Evolutionary conservation across 2,797 vertebrate species (phyloP).

Genomic region (Glossophaga mutica): DNA sequence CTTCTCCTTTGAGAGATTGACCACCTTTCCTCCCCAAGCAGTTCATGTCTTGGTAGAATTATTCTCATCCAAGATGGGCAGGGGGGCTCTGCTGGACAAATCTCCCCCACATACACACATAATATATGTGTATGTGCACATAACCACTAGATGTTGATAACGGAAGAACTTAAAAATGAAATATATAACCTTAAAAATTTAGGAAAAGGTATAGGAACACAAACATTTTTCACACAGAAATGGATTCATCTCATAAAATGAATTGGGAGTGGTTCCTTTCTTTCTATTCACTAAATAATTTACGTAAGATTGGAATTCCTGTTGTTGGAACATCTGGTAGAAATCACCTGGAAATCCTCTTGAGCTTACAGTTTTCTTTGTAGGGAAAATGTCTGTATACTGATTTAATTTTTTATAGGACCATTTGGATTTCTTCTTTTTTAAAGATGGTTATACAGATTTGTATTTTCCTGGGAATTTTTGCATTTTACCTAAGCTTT

Average conservation of each 20-base stretch:
- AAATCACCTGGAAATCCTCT: neutral
- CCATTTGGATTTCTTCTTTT: neutral
- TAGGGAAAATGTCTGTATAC: neutral
- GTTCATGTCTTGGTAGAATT: too few relatives aligned
- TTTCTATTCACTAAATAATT: neutral
- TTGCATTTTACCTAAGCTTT: neutral
- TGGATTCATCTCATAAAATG: neutral
- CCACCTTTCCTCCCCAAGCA: too few relatives aligned
- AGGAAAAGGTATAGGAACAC: neutral
- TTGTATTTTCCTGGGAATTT: neutral
- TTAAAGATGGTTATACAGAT: neutral
- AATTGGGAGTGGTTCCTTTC: neutral
- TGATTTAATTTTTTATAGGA: neutral
- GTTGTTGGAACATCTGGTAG: neutral
- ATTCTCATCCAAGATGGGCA: too few relatives aligned
- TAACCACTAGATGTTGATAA: neutral
- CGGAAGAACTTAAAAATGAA: neutral
- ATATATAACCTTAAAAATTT: neutral
- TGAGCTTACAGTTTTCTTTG: neutral
- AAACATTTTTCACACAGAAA: neutral
- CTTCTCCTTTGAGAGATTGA: too few relatives aligned
- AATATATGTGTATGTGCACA: neutral
- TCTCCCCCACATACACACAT: neutral
- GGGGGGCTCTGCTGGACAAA: too few relatives aligned
- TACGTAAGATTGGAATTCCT: neutral